Conservation (phyloP, 2,113 vertebrate species). For the Psittacula cyanocephala region DNA sequence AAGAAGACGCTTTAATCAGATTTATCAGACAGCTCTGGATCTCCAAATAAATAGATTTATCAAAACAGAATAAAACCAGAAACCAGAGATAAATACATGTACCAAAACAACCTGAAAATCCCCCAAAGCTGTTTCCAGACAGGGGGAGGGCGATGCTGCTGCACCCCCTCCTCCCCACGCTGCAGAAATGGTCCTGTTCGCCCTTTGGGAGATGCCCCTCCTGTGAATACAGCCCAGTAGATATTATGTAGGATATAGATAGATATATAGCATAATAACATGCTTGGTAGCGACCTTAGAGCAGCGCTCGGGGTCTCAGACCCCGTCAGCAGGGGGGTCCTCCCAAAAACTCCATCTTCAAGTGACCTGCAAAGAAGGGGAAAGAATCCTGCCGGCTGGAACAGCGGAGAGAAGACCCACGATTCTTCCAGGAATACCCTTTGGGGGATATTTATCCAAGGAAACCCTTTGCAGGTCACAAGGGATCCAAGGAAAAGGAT, state of each 20-base stretch:
- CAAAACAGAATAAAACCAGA: slow-evolving; percentile 46
- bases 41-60: slow-evolving; percentile 75
- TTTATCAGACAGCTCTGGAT: slow-evolving; percentile 51
- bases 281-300: not conserved
- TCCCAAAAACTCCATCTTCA: not conserved
- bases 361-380: not conserved
- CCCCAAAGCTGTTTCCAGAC: slow-evolving; percentile 35
- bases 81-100: slow-evolving; percentile 33
- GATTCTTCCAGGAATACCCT: not conserved
- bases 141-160: not conserved
- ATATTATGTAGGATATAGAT: slow-evolving; percentile 46
- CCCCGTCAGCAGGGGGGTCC: not conserved
- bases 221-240: slow-evolving; percentile 32
- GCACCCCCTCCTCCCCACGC: not conserved
- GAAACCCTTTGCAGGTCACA: not conserved
- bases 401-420: not conserved
- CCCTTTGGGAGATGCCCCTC: slow-evolving; percentile 32
- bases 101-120: slow-evolving; percentile 25
- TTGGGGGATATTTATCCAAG: not conserved
- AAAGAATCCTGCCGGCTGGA: not conserved
- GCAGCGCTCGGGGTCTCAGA: not conserved
- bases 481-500: not conserved
- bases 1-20: slow-evolving; percentile 55
- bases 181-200: not conserved
- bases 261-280: slow-evolving; percentile 33